A percentile compares a stretch with the other conserved stretches of the same genome.
phyloP scores from a whole-genome alignment of 2,888 invertebrate genomes.

The Lissocephala sabroskyi region DNA sequence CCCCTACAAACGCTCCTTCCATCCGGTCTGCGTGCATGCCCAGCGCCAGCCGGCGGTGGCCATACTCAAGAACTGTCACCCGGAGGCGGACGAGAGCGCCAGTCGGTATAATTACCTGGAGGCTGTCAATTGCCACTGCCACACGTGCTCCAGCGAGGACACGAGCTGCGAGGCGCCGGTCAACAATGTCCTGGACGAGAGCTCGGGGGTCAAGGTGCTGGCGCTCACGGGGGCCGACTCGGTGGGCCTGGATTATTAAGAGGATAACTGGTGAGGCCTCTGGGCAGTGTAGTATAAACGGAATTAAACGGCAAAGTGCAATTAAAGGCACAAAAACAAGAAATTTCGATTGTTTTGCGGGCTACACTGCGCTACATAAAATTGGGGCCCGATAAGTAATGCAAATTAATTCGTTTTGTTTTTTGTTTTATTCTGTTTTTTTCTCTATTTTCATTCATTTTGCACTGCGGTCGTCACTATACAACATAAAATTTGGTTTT shows the following conservation, averaged over 20 bases:
- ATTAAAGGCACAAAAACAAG: slow-evolving; percentile 30
- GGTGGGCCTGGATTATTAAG: slow-evolving; percentile 67
- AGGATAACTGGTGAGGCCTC: no score
- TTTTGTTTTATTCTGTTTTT: slow-evolving; percentile 9
- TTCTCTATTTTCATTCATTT: background rate
- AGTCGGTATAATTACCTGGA: slow-evolving; percentile 85
- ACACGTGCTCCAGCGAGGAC: slow-evolving; percentile 79
- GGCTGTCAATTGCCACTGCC: slow-evolving; percentile 84
- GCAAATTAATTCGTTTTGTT: slow-evolving; percentile 16
- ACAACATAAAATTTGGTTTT: slow-evolving; percentile 28
- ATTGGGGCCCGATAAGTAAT: no score
- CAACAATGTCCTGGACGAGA: slow-evolving; percentile 65
- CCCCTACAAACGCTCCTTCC: slow-evolving; percentile 88
- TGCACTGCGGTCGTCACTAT: slow-evolving; percentile 6
- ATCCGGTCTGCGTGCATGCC: slow-evolving; percentile 88
- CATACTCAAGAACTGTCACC: slow-evolving; percentile 82
- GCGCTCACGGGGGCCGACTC: slow-evolving; percentile 67
- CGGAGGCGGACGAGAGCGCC: slow-evolving; percentile 74
- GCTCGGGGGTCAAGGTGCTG: slow-evolving; percentile 61
- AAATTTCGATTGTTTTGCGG: background rate
- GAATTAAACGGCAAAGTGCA: slow-evolving; percentile 29
- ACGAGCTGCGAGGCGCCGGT: slow-evolving; percentile 81
- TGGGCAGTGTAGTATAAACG: slow-evolving; percentile 25
- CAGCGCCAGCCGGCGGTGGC: slow-evolving; percentile 78
- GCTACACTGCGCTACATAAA: slow-evolving; percentile 1